A percentile compares a stretch with the other conserved stretches of the same genome.
Evolutionary conservation across 2,888 invertebrate genomes (phyloP).

Genomic region (Eristalinus aeneus): DNA sequence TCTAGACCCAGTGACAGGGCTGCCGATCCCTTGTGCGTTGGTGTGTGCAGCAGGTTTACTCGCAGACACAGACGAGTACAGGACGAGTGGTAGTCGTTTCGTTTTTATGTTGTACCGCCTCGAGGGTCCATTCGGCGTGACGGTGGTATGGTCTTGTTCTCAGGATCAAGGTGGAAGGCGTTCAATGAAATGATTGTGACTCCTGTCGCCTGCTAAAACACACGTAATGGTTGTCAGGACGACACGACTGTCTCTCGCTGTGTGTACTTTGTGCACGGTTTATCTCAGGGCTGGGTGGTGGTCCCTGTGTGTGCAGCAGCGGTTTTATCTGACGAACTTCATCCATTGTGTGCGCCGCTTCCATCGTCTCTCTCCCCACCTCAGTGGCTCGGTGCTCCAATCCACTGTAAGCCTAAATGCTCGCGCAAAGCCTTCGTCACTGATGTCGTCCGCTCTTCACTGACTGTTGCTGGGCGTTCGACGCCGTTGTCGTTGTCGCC

Average conservation of each 20-base stretch:
- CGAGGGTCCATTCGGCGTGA: neutral
- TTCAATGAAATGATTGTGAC: slow-evolving; percentile 45
- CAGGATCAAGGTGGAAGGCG: slow-evolving; percentile 55
- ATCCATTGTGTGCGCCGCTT: neutral
- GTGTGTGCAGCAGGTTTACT: neutral
- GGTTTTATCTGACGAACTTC: neutral
- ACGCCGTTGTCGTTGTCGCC: neutral
- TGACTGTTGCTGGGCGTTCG: slow-evolving; percentile 57
- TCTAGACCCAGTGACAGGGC: neutral
- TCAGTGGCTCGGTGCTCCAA: neutral
- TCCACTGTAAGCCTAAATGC: slow-evolving; percentile 27
- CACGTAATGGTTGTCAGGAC: slow-evolving; percentile 41
- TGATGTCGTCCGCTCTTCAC: slow-evolving; percentile 14
- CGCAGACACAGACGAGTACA: neutral
- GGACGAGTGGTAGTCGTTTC: neutral
- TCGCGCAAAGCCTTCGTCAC: slow-evolving; percentile 21
- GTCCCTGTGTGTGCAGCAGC: neutral
- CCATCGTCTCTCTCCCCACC: neutral
- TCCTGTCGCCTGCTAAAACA: slow-evolving; percentile 50
- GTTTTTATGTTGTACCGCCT: neutral
- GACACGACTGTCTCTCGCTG: neutral
- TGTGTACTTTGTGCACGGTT: neutral
- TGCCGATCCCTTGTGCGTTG: neutral
- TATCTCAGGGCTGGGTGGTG: neutral
- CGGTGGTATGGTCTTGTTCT: slow-evolving; percentile 9